Base-by-base conservation (phyloP, 2,888 invertebrate genomes). In the Petrolisthes manimaculis region DNA sequence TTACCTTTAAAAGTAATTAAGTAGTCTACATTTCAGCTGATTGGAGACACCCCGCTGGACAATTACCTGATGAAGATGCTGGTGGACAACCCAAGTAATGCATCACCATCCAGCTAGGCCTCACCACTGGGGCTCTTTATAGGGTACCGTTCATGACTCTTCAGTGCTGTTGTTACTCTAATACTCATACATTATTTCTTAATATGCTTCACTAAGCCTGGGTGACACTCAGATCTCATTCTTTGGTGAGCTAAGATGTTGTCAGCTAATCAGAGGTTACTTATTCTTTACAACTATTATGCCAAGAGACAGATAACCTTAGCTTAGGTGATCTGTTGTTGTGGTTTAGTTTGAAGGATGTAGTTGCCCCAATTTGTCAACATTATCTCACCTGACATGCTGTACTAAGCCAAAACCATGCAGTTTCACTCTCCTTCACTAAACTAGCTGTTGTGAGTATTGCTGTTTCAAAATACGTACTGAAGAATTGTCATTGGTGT, bases 11-110 rank as follows among this genome's bases (percentile, higher is more conserved):
- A 37, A 21, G 5, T 6, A 51, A 18, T 37, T 9, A 37, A 77
- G 24, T n/a, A 37, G 55, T 69, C 55, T n/a, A 24, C 71, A 21
- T 82, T 86, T 6, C 89, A 89, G 89, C 79, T 89, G 69, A 85
- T 89, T 69, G 89, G 89, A 56, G 89, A 89, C 55, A 95, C 95
- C 89, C 96, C 96, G 91, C 95, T 99, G 92, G 96, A 97, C 93
- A 95, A 95, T 83, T 97, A 97, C 93, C 95, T 98, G 89, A 95
- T 95, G 92, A 96, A 97, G 92, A 96, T 97, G 94, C 94, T 97
- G 89, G 96, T 88, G 18, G 88, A 88, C 54, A 84, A 74, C 74
- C 84, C 88, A 12, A 82, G 69, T 53, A 86, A 67, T 51, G 71
- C 83, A 12, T 83, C 87, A 24, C 87, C 87, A 53, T 67, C 83